These are phyloP conservation scores for Theristicus caerulescens DNA, from an alignment of 2,113 vertebrate genomes.

Conservation along the genomic window DNA sequence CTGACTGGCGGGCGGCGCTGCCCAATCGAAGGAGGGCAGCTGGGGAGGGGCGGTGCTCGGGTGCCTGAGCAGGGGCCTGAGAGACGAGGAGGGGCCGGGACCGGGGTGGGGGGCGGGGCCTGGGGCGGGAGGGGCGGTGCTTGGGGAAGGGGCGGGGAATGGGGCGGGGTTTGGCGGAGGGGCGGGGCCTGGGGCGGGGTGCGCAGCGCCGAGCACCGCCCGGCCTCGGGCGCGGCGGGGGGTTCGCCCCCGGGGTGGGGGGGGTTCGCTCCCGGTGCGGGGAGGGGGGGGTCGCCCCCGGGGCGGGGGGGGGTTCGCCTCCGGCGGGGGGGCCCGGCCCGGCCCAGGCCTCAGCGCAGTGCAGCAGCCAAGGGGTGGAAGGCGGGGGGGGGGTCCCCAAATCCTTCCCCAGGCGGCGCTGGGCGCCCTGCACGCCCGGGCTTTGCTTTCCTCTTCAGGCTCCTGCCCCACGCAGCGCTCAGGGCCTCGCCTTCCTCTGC, in stretches of 20 bases:
- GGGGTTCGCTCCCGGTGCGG: not conserved
- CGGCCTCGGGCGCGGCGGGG: too few relatives aligned
- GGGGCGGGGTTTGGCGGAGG: too few relatives aligned
- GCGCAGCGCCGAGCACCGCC: not conserved
- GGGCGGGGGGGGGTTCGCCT: too few relatives aligned
- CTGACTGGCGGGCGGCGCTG: rapidly evolving
- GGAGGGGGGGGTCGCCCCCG: not conserved
- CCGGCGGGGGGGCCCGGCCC: not conserved
- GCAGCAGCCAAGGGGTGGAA: rapidly evolving
- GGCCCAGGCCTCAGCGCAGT: too few relatives aligned
- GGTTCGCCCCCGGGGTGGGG: too few relatives aligned
- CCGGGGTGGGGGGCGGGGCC: not conserved
- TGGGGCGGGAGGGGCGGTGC: too few relatives aligned
- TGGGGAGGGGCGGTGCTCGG: not conserved
- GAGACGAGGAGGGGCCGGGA: not conserved
- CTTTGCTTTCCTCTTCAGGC: not conserved
- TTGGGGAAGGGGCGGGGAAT: too few relatives aligned
- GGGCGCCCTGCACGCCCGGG: rapidly evolving
- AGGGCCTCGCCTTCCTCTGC: not conserved
- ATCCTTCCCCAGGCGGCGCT: rapidly evolving
- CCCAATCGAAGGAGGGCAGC: not conserved
- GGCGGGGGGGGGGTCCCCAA: not conserved
- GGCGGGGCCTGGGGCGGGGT: not conserved
- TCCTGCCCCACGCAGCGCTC: rapidly evolving
- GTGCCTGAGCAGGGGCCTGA: not conserved